A percentile compares a stretch with the other conserved stretches of the same genome.
Conservation (phyloP, 1,140 invertebrate species). For the Sitophilus oryzae region DNA sequence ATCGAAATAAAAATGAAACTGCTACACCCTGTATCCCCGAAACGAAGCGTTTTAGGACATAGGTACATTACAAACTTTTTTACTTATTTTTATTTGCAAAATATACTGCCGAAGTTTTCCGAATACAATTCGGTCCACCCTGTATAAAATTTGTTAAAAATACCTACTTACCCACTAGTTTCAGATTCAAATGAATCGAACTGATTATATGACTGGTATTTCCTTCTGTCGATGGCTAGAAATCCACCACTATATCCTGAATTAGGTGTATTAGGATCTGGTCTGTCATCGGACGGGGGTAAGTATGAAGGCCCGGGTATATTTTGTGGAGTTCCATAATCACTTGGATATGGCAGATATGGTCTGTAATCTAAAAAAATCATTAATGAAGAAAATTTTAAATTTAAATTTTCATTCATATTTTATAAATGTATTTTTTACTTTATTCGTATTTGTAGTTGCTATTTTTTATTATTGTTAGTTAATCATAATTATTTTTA, state of each 20-base stretch:
- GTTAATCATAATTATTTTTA: too few relatives aligned
- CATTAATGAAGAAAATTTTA: background rate
- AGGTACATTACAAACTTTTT: too few relatives aligned
- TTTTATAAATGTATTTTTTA: too few relatives aligned
- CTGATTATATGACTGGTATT: conserved; percentile 10
- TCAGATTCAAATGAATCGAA: conserved; percentile 16
- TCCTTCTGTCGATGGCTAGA: conserved; percentile 4
- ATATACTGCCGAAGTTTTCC: too few relatives aligned
- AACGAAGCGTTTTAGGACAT: too few relatives aligned
- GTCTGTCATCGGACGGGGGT: conserved; percentile 2
- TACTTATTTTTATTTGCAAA: too few relatives aligned
- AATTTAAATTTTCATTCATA: background rate
- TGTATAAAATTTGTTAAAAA: background rate
- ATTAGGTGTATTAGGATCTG: background rate
- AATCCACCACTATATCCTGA: background rate
- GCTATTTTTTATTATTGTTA: too few relatives aligned
- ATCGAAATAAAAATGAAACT: too few relatives aligned
- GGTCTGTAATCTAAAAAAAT: conserved; percentile 1
- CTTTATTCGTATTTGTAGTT: too few relatives aligned
- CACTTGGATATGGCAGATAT: conserved; percentile 1
- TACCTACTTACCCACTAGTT: conserved; percentile 2
- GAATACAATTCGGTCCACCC: too few relatives aligned
- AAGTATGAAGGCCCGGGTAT: conserved; percentile 10
- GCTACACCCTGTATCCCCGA: too few relatives aligned
- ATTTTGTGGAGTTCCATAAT: background rate